Evolutionary conservation across 1,140 invertebrate genomes (phyloP).

Genomic region (Nasonia giraulti): DNA sequence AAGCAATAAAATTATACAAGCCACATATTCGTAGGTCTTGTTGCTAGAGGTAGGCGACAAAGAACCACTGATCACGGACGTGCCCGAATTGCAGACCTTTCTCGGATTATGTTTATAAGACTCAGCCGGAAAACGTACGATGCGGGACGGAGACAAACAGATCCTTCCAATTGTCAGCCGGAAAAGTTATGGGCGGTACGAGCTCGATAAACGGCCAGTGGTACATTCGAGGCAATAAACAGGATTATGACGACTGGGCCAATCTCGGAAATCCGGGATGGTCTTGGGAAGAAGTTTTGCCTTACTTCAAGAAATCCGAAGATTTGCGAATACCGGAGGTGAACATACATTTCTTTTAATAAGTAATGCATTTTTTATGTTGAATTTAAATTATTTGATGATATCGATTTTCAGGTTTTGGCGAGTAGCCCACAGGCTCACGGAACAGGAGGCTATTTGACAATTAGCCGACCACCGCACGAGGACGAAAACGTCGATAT

Average conservation of each 20-base stretch:
- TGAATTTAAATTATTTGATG: no score
- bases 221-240: conserved; percentile 46
- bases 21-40: neutral
- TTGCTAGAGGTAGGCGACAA: neutral
- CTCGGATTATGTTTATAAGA: neutral
- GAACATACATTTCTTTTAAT: neutral
- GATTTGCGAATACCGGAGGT: neutral
- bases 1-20: no score
- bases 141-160: neutral
- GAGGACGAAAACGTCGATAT: no score
- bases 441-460: no score
- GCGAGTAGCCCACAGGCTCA: no score
- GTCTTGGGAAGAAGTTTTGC: neutral
- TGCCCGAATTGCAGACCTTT: neutral
- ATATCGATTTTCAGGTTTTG: no score
- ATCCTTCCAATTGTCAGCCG: conserved; percentile 4
- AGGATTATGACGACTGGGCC: neutral
- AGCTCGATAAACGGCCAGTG: conserved; percentile 49
- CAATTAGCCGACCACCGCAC: no score
- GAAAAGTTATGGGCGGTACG: neutral
- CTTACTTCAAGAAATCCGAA: conserved; percentile 13
- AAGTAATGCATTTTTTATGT: no score
- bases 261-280: neutral
- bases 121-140: neutral
- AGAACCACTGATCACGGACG: neutral